These are phyloP conservation scores for Heliconius hermathena DNA, from an alignment of 1,140 invertebrate species.

Conservation along the genomic window DNA sequence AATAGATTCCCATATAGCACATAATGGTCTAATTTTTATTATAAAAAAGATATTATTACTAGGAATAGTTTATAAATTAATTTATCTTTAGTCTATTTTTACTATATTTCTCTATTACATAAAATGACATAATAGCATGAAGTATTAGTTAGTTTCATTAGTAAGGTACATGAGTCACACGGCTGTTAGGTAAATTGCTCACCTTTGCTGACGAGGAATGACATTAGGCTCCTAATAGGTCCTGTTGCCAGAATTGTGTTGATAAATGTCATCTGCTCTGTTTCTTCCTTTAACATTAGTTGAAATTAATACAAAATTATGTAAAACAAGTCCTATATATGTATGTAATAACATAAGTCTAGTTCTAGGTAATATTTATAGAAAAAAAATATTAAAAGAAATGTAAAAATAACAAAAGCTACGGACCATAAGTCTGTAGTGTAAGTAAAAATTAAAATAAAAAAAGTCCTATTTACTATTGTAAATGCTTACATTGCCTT, in stretches of 20 bases:
- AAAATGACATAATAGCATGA: neutral
- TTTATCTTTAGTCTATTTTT: neutral
- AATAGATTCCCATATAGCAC: too few species aligned
- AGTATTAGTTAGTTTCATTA: neutral
- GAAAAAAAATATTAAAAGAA: too few species aligned
- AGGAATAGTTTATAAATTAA: neutral
- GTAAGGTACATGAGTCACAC: conserved; percentile 17
- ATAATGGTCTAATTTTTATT: too few species aligned
- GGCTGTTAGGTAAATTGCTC: conserved; percentile 26
- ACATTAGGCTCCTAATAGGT: conserved; percentile 69
- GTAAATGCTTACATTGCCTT: too few species aligned
- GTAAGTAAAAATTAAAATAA: too few species aligned
- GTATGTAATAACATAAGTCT: too few species aligned
- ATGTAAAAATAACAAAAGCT: too few species aligned
- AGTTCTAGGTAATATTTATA: too few species aligned
- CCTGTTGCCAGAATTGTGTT: conserved; percentile 75
- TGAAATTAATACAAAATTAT: neutral
- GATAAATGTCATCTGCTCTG: conserved; percentile 72
- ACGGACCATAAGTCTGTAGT: too few species aligned
- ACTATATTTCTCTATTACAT: neutral
- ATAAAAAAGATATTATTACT: too few species aligned
- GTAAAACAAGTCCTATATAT: too few species aligned
- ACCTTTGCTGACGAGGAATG: conserved; percentile 72
- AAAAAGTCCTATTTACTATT: too few species aligned
- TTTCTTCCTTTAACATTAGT: conserved; percentile 59